phyloP scores from a whole-genome alignment of 2,797 vertebrate genomes.

The Lagodon rhomboides region DNA sequence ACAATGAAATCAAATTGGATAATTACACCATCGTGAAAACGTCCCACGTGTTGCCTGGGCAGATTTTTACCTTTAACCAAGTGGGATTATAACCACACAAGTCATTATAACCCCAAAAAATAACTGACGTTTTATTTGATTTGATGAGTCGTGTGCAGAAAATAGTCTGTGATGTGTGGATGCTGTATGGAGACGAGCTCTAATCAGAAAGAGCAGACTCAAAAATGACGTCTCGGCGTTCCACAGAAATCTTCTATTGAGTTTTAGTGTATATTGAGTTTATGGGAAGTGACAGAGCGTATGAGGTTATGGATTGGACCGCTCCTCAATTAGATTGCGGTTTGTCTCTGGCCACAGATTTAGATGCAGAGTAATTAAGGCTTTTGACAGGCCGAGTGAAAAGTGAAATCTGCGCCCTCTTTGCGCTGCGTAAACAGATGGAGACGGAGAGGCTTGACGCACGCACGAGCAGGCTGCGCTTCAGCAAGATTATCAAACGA shows the following conservation, averaged over 20 bases:
- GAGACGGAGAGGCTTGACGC: background rate
- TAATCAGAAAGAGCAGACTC: background rate
- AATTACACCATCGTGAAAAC: conserved; percentile 1
- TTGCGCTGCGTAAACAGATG: background rate
- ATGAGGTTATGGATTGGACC: conserved; percentile 5
- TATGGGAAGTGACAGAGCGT: conserved; percentile 3
- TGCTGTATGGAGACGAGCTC: background rate
- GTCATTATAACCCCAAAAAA: background rate
- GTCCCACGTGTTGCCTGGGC: background rate
- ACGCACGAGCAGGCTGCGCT: background rate
- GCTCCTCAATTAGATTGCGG: conserved; percentile 14
- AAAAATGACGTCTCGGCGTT: background rate
- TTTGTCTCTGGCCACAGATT: conserved; percentile 26
- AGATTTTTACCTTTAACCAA: conserved; percentile 1
- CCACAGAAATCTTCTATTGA: background rate
- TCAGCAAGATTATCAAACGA: background rate
- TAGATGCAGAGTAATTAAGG: conserved; percentile 26
- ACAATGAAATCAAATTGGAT: background rate
- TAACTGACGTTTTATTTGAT: background rate
- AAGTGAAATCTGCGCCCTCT: conserved; percentile 23
- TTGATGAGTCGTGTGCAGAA: background rate
- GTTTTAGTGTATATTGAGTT: background rate
- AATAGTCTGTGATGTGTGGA: background rate
- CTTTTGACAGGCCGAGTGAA: conserved; percentile 18
- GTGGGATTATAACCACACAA: background rate